A percentile compares a stretch with the other conserved stretches of the same genome.
Conservation (phyloP, 2,113 vertebrate species). For the Gallinago media region DNA sequence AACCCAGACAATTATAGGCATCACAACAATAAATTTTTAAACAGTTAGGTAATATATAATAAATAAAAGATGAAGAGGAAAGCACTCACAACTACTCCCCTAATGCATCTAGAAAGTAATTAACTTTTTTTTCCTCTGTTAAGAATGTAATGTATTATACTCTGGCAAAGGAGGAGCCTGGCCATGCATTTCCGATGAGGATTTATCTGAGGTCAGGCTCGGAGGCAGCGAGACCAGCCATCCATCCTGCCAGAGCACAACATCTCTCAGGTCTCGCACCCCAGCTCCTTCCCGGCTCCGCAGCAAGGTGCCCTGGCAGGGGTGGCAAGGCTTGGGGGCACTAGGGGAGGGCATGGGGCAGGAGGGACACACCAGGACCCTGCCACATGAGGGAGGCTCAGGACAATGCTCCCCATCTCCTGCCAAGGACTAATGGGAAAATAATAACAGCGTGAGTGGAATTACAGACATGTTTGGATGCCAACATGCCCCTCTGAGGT, state of each 20-base stretch:
- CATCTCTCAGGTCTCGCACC: background rate
- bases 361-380: background rate
- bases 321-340: background rate
- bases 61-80: slow-evolving; percentile 78
- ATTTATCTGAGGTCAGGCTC: background rate
- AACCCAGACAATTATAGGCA: slow-evolving; percentile 64
- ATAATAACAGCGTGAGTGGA: background rate
- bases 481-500: rapidly evolving
- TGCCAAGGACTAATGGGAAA: background rate
- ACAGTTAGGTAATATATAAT: slow-evolving; percentile 73
- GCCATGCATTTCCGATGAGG: background rate
- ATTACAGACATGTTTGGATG: background rate
- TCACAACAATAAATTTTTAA: slow-evolving; percentile 78
- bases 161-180: slow-evolving; percentile 31
- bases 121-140: slow-evolving; percentile 24
- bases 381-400: rapidly evolving
- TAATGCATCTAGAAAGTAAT: slow-evolving; percentile 74
- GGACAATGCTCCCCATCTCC: rapidly evolving
- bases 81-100: slow-evolving; percentile 48
- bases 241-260: background rate
- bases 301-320: background rate
- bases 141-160: slow-evolving; percentile 54
- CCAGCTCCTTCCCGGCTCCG: background rate
- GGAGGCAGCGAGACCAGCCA: background rate
- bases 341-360: too few species aligned